Percentiles rank a stretch among this genome's conserved stretches.
These are phyloP conservation scores for Paramisgurnus dabryanus DNA, from an alignment of 2,113 vertebrate species.

Conservation along the genomic window DNA sequence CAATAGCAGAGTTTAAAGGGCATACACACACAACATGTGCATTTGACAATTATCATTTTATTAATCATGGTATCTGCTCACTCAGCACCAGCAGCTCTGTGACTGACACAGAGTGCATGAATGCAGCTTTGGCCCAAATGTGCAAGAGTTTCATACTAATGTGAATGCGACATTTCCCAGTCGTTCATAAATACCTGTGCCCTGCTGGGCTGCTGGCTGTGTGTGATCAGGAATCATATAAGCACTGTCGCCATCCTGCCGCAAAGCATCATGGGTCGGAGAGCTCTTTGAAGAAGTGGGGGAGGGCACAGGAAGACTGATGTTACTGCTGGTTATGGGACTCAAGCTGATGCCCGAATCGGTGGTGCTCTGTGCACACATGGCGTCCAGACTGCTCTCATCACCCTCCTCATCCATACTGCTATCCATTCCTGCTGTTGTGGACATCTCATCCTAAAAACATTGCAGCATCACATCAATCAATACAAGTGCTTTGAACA, in stretches of 20 bases:
- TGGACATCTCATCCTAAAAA: slow-evolving; percentile 69
- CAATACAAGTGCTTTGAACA: not conserved
- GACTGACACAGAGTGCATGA: no score
- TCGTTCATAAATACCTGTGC: slow-evolving; percentile 33
- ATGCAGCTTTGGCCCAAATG: no score
- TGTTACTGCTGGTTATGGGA: slow-evolving; percentile 31
- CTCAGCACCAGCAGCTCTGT: no score
- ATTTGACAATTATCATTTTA: no score
- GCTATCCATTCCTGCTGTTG: slow-evolving; percentile 75
- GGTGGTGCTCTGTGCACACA: slow-evolving; percentile 51
- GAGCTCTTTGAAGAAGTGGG: slow-evolving; percentile 33
- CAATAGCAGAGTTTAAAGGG: no score
- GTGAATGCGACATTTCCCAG: no score
- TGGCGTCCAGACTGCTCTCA: slow-evolving; percentile 72
- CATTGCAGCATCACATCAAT: no score
- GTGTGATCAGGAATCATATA: not conserved
- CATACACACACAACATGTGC: no score
- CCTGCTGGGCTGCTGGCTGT: slow-evolving; percentile 14
- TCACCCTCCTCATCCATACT: slow-evolving; percentile 74
- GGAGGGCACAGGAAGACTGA: slow-evolving; percentile 15
- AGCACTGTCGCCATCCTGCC: slow-evolving; percentile 30
- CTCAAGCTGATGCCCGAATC: slow-evolving; percentile 54
- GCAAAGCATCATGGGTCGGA: slow-evolving; percentile 28
- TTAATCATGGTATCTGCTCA: no score
- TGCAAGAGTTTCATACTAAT: no score